Evolutionary conservation across 2,888 invertebrate species (phyloP).

Genomic region (Hirtodrosophila cameraria): DNA sequence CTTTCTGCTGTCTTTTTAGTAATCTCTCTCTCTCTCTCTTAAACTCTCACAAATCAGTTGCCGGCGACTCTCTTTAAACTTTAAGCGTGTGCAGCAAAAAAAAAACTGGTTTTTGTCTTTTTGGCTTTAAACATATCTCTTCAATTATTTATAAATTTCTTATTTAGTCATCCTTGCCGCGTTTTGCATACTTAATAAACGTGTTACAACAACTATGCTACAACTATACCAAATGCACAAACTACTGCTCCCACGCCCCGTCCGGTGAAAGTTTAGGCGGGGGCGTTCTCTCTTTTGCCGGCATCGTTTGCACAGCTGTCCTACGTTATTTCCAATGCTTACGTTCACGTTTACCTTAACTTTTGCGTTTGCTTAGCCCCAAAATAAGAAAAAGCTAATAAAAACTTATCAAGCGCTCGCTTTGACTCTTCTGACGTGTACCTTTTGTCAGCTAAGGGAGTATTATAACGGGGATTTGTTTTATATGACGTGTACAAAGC

Average conservation of each 20-base stretch:
- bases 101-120: constrained; percentile 64
- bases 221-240: neutral
- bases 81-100: neutral
- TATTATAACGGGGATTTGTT: constrained; percentile 26
- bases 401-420: no score
- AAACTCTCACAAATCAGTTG: constrained; percentile 1
- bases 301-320: constrained; percentile 51
- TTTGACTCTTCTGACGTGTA: constrained; percentile 67
- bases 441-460: constrained; percentile 40
- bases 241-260: constrained; percentile 11
- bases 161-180: neutral
- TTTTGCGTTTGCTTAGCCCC: neutral
- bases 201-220: constrained; percentile 4
- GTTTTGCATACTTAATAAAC: constrained; percentile 31
- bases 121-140: constrained; percentile 1
- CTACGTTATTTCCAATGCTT: constrained; percentile 17
- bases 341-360: constrained; percentile 7
- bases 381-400: neutral
- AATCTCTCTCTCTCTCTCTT: constrained; percentile 1
- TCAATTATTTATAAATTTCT: constrained; percentile 19
- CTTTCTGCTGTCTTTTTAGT: constrained; percentile 30
- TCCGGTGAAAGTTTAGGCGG: constrained; percentile 59
- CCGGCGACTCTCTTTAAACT: constrained; percentile 30
- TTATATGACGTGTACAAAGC: constrained; percentile 72
- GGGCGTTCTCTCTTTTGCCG: constrained; percentile 25